Conservation (phyloP, 2,113 vertebrate species). For the Dicerorhinus sumatrensis region DNA sequence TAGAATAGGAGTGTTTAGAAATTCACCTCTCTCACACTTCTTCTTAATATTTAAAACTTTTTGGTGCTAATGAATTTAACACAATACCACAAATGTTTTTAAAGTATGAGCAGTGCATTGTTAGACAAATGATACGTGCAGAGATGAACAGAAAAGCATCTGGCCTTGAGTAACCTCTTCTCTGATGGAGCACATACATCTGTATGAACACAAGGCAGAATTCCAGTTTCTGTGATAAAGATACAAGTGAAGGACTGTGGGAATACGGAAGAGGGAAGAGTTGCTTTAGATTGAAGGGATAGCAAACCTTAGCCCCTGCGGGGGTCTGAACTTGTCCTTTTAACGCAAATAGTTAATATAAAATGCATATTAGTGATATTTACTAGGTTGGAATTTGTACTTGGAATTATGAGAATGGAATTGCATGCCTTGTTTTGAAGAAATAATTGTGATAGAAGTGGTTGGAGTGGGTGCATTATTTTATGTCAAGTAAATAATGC, state of each 20-base stretch:
- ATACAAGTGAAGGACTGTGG: not conserved
- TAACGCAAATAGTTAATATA: not conserved
- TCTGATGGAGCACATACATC: not conserved
- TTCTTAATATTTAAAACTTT: not conserved
- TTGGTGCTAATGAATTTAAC: not conserved
- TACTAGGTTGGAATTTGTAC: not conserved
- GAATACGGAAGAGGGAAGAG: not conserved
- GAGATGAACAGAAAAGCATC: not conserved
- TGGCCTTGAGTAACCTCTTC: not conserved
- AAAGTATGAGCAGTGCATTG: not conserved
- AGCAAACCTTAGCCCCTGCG: not conserved
- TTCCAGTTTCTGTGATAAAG: not conserved
- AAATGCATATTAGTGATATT: not conserved
- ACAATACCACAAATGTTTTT: not conserved
- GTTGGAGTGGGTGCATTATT: not conserved
- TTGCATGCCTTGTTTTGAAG: not conserved
- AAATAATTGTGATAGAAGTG: conserved; percentile 11
- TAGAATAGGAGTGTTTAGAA: not conserved
- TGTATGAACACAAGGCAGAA: not conserved
- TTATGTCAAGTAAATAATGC: not conserved
- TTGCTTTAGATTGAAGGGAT: not conserved
- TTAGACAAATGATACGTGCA: not conserved
- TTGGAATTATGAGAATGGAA: not conserved
- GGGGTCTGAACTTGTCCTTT: not conserved
- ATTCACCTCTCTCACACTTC: not conserved